phyloP scores from a whole-genome alignment of 2,888 invertebrate species.

The Caenorhabditis zanzibari region DNA sequence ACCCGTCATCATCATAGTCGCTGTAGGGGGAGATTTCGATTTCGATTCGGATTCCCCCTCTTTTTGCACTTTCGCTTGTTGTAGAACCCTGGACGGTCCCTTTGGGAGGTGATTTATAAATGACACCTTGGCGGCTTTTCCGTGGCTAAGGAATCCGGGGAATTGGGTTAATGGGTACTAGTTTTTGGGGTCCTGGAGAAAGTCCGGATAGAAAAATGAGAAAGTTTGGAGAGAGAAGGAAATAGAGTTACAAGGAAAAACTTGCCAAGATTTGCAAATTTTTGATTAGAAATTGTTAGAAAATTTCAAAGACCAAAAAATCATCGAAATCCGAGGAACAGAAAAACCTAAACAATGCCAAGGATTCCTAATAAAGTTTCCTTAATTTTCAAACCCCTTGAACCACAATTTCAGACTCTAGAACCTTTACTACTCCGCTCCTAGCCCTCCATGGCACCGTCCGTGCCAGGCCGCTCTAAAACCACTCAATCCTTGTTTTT shows the following conservation, averaged over 20 bases:
- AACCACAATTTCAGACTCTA: too few relatives aligned
- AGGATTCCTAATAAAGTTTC: too few relatives aligned
- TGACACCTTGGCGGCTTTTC: background rate
- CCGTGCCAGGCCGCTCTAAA: background rate
- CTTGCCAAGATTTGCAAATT: too few relatives aligned
- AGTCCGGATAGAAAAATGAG: background rate
- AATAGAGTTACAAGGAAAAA: background rate
- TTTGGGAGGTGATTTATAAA: slow-evolving; percentile 6
- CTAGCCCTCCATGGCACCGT: too few relatives aligned
- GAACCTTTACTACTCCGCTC: background rate
- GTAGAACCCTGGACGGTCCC: too few relatives aligned
- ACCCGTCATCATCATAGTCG: background rate
- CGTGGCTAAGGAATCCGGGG: background rate
- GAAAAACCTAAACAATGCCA: too few relatives aligned
- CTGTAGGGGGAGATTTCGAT: background rate
- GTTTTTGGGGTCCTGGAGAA: background rate
- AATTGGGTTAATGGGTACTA: slow-evolving; percentile 24
- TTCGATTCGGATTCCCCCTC: slow-evolving; percentile 5
- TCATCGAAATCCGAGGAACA: too few relatives aligned
- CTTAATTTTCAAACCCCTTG: too few relatives aligned
- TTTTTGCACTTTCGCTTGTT: slow-evolving; percentile 46
- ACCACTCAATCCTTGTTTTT: slow-evolving; percentile 6
- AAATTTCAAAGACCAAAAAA: too few relatives aligned
- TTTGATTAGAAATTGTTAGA: too few relatives aligned
- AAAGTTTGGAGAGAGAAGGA: background rate